Conservation (phyloP, 1,140 invertebrate species). For the Acromyrmex echinatior region DNA sequence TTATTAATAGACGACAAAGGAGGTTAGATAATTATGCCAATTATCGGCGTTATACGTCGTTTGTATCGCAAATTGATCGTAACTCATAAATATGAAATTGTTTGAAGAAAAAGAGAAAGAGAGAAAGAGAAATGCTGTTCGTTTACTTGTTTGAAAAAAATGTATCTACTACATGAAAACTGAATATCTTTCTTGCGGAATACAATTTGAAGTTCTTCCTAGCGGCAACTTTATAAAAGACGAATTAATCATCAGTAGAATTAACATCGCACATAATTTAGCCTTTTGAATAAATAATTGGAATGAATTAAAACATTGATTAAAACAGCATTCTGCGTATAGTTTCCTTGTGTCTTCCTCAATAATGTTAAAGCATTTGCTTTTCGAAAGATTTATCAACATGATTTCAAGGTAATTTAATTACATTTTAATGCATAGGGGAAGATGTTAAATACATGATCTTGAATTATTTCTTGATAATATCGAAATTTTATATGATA, state of each 20-base stretch:
- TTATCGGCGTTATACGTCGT: conserved; percentile 20
- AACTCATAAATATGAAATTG: conserved; percentile 49
- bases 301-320: conserved; percentile 32
- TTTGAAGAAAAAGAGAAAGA: too few species aligned
- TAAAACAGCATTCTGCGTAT: neutral
- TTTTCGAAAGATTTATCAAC: conserved; percentile 18
- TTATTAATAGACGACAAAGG: conserved; percentile 23
- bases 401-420: conserved; percentile 20
- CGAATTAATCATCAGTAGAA: conserved; percentile 14
- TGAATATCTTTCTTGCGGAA: conserved; percentile 17
- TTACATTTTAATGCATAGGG: neutral
- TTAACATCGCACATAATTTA: conserved; percentile 15
- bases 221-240: neutral
- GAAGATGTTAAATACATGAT: neutral
- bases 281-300: conserved; percentile 41
- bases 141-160: neutral
- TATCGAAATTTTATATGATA: neutral
- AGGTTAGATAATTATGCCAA: conserved; percentile 19
- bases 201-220: neutral
- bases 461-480: conserved; percentile 2
- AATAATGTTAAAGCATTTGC: neutral
- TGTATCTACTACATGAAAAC: neutral
- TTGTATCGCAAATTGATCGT: conserved; percentile 23
- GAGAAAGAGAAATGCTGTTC: neutral
- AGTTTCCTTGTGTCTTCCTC: neutral